Evolutionary conservation across 2,113 vertebrate species (phyloP), one percentile per base, ranked within the genome.

Genomic region (Hippocampus abdominalis): DNA sequence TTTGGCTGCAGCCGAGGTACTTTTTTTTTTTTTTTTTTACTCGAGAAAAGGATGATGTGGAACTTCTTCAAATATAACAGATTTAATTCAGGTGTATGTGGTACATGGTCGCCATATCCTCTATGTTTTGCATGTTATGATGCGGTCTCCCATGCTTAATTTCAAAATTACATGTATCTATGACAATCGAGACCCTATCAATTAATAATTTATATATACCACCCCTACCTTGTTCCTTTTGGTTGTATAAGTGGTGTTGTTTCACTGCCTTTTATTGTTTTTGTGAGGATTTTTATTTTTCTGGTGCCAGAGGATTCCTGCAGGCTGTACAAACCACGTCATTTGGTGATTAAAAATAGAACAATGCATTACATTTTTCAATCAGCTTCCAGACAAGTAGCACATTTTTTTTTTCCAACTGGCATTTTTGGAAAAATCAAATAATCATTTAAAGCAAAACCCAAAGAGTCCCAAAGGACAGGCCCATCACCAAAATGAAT

Each of bases 81-180:
- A 57, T 32, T 76, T 1, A 54, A 21, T 46, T 23, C 36, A 42
- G 36, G 62, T n/a, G 13, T 12, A n/a, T 39, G 25, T 57, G 27
- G 7, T 48, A 0, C 57, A 12, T 66, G 49, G 1, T 48, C 29
- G 1, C 3, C 10, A 59, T 72, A 40, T 25, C 36, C 11, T 2
- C 4, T 20, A 16, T 11, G 10, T 66, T 80, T 73, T 69, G 71
- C 68, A 76, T 74, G 29, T 62, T 61, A 1, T 16, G 15, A 11
- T n/a, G 0, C 1, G 39, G 53, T 18, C 4, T 5, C 2, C 21
- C 0, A 48, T 56, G 0, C 29, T 21, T 70, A 29, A 73, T 85
- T 67, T 70, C 71, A 39, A n/a, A 40, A 3, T 60, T 65, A 76
- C 78, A 76, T 71, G 79, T 78, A 57, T 66, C 36, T 13, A 68